Percentiles rank a stretch among this genome's conserved stretches.
These are phyloP conservation scores for Dastarcus helophoroides DNA, from an alignment of 2,888 invertebrate genomes.

Conservation along the genomic window DNA sequence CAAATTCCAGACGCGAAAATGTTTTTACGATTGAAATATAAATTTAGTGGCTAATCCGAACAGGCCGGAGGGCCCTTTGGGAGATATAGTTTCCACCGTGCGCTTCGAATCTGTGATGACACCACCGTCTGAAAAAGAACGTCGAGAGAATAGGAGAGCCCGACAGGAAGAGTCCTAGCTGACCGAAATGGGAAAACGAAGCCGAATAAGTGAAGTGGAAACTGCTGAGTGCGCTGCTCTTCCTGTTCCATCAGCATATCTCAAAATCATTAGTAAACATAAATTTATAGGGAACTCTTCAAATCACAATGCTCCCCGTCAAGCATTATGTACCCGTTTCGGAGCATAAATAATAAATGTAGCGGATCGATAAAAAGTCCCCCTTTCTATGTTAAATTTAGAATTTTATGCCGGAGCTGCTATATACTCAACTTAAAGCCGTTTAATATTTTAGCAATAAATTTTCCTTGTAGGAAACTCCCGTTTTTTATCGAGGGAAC, in stretches of 20 bases:
- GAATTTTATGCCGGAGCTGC: too few relatives aligned
- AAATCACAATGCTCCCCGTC: background rate
- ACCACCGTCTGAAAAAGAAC: slow-evolving; percentile 13
- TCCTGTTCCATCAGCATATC: slow-evolving; percentile 16
- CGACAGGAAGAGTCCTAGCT: slow-evolving; percentile 19
- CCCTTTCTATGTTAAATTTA: too few relatives aligned
- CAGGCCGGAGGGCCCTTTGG: slow-evolving; percentile 11
- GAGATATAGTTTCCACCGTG: slow-evolving; percentile 15
- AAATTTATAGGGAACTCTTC: background rate
- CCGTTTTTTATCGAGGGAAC: too few relatives aligned
- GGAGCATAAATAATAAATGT: too few relatives aligned
- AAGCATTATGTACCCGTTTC: background rate
- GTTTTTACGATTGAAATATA: slow-evolving; percentile 29
- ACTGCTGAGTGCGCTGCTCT: slow-evolving; percentile 18
- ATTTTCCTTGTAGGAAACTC: too few relatives aligned
- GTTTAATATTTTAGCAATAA: too few relatives aligned
- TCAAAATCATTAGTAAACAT: slow-evolving; percentile 15
- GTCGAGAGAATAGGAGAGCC: slow-evolving; percentile 12
- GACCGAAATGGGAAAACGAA: slow-evolving; percentile 22
- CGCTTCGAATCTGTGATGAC: slow-evolving; percentile 15
- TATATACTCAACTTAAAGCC: too few relatives aligned
- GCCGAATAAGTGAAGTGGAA: slow-evolving; percentile 26
- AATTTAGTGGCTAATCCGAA: slow-evolving; percentile 27
- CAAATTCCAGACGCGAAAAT: slow-evolving; percentile 22
- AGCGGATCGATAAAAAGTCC: too few relatives aligned